Conservation (phyloP, 2,888 invertebrate species). For the Pterostichus madidus region DNA sequence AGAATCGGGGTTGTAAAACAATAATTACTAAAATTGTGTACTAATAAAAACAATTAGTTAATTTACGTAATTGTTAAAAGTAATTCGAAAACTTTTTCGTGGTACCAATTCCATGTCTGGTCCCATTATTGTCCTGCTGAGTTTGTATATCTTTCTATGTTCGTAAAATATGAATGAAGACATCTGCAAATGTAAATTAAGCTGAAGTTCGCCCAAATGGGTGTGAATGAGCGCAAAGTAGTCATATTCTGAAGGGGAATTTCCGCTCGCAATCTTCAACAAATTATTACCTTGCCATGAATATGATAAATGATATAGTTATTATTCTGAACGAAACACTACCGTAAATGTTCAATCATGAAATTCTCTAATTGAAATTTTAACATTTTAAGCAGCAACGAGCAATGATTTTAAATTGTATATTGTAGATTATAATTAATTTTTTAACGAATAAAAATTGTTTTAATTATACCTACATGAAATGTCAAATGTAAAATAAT, state of each 20-base stretch:
- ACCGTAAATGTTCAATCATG: not conserved
- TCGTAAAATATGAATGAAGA: conserved; percentile 6
- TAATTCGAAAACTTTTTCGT: not conserved
- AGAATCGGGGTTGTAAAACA: too few species aligned
- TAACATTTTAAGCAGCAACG: not conserved
- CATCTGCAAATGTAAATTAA: conserved; percentile 14
- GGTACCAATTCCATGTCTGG: not conserved
- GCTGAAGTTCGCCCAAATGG: not conserved
- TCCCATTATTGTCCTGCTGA: too few species aligned
- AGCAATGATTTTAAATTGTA: too few species aligned
- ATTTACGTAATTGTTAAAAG: too few species aligned
- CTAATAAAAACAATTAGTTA: too few species aligned
- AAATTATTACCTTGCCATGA: conserved; percentile 14
- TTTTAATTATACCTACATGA: too few species aligned
- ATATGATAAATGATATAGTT: conserved; percentile 15
- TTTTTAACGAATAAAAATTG: too few species aligned
- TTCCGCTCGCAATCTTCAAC: conserved; percentile 1
- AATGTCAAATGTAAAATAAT: too few species aligned
- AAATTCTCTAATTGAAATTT: not conserved
- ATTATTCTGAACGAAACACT: not conserved
- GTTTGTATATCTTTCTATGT: too few species aligned
- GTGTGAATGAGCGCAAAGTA: not conserved
- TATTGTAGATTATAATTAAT: too few species aligned
- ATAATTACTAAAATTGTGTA: too few species aligned
- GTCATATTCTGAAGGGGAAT: not conserved